Evolutionary conservation across 1,140 invertebrate species (phyloP), one percentile per base, ranked within the genome.

Genomic region (Oncopeltus fasciatus): DNA sequence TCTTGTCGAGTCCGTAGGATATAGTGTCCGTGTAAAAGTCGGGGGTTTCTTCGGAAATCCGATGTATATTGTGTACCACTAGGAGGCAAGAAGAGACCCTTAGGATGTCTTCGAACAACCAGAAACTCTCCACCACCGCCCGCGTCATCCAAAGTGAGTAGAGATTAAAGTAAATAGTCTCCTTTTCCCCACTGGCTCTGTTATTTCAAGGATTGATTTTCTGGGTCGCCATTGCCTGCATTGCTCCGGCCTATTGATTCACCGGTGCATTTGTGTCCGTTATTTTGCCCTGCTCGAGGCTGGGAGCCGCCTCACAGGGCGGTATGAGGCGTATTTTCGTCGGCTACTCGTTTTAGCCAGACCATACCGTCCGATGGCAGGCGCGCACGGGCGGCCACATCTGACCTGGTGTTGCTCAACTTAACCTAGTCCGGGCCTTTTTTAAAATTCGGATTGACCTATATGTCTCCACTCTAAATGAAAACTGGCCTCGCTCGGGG

Each of bases 91-190:
- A 20, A 31, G 18, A n/a, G 14, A 31, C 14, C 28, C 56, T 20
- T 38, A 57, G 28, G 73, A 80, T 78, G 77, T 78, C 78, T 67
- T 76, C 79, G 71, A 79, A 78, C 67, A 79, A 76, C 67, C 78
- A 78, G 73, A 85, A 85, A 75, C 74, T 83, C 71, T 82, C 82
- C 67, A 83, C 83, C 67, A 84, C 83, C 71, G 83, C 85, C 67
- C 81, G 83, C 72, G 80, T 84, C 70, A 80, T 84, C 68, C 83
- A 84, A 83, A 83, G 83, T 85, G 80, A 84, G 81, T 75, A 38
- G 31, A 38, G 5, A 38, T n/a, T n/a, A n/a, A n/a, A n/a, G n/a
- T 38, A 28, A 33, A 26, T 28, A 51, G 60, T 46, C 58, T 57
- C 14, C 20, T 49, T 60, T 61, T 28, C 33, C 51, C 59, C 29